Conservation (phyloP, 2,797 vertebrate species). For the Onychomys leucogaster region DNA sequence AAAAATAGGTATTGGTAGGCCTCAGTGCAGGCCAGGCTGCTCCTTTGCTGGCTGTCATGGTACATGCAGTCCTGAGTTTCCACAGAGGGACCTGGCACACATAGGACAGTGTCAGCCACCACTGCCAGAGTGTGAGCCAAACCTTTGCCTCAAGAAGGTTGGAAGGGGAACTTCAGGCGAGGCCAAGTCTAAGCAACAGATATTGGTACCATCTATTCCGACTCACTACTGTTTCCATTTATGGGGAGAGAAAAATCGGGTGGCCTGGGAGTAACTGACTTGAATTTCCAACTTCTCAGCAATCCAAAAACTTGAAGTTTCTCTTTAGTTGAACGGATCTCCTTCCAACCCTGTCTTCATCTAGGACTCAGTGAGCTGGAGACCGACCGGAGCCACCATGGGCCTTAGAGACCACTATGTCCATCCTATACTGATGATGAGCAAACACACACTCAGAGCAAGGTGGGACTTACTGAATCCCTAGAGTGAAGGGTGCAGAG, state of each 20-base stretch:
- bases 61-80: not conserved
- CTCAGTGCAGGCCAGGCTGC: not conserved
- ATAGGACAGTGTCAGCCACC: too few relatives aligned
- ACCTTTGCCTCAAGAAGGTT: not conserved
- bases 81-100: not conserved
- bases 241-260: conserved; percentile 51
- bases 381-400: not conserved
- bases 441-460: not conserved
- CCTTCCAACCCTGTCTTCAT: not conserved
- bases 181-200: conserved; percentile 40
- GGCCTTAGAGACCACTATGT: not conserved
- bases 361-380: not conserved
- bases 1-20: conserved; percentile 65
- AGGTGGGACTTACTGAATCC: not conserved
- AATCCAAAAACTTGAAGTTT: conserved; percentile 50
- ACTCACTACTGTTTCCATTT: conserved; percentile 64
- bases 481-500: not conserved
- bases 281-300: conserved; percentile 56
- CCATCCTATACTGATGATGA: not conserved
- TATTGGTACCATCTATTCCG: conserved; percentile 43
- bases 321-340: not conserved
- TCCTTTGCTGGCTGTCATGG: not conserved
- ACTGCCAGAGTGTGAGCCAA: not conserved
- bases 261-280: not conserved
- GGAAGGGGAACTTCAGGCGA: not conserved